Base-by-base conservation (phyloP, 2,797 vertebrate genomes). In the Megalops cyprinoides region DNA sequence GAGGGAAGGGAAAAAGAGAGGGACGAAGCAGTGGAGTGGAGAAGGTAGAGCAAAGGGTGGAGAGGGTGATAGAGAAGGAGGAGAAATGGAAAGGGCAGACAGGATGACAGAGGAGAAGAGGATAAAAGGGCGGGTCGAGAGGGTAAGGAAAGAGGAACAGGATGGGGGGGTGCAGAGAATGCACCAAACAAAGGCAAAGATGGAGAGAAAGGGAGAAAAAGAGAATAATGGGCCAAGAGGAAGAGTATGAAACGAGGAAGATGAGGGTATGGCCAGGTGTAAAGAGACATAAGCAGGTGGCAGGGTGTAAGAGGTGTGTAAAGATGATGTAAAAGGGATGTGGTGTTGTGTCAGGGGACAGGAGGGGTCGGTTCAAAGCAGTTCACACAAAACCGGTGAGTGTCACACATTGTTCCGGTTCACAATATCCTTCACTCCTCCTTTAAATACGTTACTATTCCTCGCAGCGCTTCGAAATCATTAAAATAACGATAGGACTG, bases 1-100 rank as follows among this genome's bases (percentile, higher is more conserved):
- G 65, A 62, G 23, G 55, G 49, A 42, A 49, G 74, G 44, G 74
- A 34, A 74, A 67, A 71, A 31, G 76, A 81, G 77, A 77, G 53
- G 73, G 80, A 74, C 4, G 49, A 67, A 12, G 48, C 78, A 23
- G n/a, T n/a, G n/a, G 62, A 77, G 69, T 79, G 23, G 56, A 10
- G 20, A 20, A 62, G 20, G 2, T 7, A 18, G 25, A 48, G 25
- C 14, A 58, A 44, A 1, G 53, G 67, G 48, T n/a, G 65, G 48
- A 7, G 15, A 31, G 60, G 55, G 58, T 56, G 7, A 18, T 69
- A 15, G 46, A 34, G 77, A 69, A 14, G 15, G 48, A 23, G 48
- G 39, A 44, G 51, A n/a, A n/a, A n/a, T n/a, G 42, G 25, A 78
- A 51, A 44, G 58, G 74, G 65, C 48, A 28, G 6, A 37, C 37